Conservation (phyloP, 2,888 invertebrate species). For the Sepiola atlantica region DNA sequence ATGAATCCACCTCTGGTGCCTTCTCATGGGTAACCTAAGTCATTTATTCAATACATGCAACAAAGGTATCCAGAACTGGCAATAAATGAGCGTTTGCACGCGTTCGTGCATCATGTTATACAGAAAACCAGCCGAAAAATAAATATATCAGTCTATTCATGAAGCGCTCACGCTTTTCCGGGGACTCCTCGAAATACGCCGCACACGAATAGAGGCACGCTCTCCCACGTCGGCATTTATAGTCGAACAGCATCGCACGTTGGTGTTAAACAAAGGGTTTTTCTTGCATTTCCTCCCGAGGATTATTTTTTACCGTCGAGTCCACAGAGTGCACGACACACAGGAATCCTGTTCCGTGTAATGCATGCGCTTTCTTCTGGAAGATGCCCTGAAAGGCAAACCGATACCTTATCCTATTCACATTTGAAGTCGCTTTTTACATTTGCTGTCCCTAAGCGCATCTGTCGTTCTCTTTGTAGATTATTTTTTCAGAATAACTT, state of each 20-base stretch:
- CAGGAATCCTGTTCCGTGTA: not conserved
- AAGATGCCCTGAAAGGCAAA: not conserved
- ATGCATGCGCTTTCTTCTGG: not conserved
- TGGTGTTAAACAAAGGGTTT: not conserved
- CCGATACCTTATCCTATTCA: not conserved
- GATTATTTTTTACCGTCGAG: not conserved
- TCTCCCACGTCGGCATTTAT: not conserved
- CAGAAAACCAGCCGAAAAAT: not conserved
- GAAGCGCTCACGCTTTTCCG: not conserved
- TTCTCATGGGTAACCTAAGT: not conserved
- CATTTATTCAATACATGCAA: not conserved
- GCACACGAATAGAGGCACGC: not conserved
- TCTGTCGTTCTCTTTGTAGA: not conserved
- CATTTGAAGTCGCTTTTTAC: not conserved
- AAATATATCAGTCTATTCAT: not conserved
- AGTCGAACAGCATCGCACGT: not conserved
- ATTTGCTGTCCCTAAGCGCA: not conserved
- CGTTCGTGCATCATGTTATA: not conserved
- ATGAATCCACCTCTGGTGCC: not conserved
- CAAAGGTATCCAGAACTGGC: not conserved
- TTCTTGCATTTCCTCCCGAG: not conserved
- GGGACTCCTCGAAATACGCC: not conserved
- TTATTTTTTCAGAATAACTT: not conserved
- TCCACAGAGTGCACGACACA: not conserved
- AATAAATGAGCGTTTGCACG: not conserved